Percentiles rank a stretch among this genome's conserved stretches.
Conservation (phyloP, 2,888 invertebrate genomes). For the Drosophila mulleri region DNA sequence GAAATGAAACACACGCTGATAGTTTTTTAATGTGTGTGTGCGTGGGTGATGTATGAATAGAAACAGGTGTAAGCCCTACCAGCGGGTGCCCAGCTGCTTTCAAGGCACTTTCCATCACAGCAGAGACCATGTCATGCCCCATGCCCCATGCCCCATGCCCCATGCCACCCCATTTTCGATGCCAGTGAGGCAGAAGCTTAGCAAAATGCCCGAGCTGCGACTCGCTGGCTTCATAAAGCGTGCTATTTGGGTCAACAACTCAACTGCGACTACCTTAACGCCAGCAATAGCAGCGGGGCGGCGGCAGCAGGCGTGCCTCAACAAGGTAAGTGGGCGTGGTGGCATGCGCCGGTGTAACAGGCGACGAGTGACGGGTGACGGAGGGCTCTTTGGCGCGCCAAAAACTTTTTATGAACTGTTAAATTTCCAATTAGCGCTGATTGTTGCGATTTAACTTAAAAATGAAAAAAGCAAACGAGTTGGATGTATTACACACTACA, state of each 20-base stretch:
- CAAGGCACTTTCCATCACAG: slow-evolving; percentile 52
- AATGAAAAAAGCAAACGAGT: slow-evolving; percentile 11
- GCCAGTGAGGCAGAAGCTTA: slow-evolving; percentile 48
- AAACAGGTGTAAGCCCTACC: slow-evolving; percentile 47
- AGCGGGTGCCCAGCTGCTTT: slow-evolving; percentile 32
- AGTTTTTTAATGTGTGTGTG: slow-evolving; percentile 69
- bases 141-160: background rate
- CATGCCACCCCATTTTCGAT: slow-evolving; percentile 1
- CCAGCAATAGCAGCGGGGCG: background rate
- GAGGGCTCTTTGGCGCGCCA: slow-evolving; percentile 24
- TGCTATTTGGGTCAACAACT: slow-evolving; percentile 70
- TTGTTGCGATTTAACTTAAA: slow-evolving; percentile 68
- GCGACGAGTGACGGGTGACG: background rate
- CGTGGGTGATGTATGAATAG: slow-evolving; percentile 39
- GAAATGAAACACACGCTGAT: slow-evolving; percentile 73
- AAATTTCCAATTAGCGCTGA: slow-evolving; percentile 81
- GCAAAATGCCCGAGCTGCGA: slow-evolving; percentile 41
- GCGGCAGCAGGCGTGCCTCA: background rate
- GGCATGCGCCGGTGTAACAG: background rate
- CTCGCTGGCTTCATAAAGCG: slow-evolving; percentile 47
- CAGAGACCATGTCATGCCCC: slow-evolving; percentile 10
- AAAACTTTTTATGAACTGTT: slow-evolving; percentile 79
- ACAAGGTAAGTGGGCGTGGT: slow-evolving; percentile 6
- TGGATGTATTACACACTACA: background rate
- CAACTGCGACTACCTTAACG: slow-evolving; percentile 33